Evolutionary conservation across 2,888 invertebrate genomes (phyloP).

Genomic region (Lepidocyrtoides sp.): DNA sequence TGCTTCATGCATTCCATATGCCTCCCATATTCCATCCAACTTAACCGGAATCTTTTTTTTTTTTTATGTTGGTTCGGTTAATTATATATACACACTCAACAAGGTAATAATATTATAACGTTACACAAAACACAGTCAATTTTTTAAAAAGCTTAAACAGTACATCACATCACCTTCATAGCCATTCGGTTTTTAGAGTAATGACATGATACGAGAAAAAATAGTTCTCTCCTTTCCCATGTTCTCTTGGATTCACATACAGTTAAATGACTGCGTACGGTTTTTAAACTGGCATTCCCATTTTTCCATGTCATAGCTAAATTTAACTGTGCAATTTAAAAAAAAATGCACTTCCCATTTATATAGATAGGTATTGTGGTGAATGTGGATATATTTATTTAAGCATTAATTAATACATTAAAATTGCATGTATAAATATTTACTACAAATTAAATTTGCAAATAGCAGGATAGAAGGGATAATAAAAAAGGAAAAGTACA

Average conservation of each 20-base stretch:
- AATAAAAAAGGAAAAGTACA: constrained; percentile 12
- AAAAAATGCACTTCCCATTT: not conserved
- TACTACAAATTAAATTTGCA: constrained; percentile 5
- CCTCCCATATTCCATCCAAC: not conserved
- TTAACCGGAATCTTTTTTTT: constrained; percentile 4
- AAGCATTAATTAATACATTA: not conserved
- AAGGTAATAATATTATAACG: not conserved
- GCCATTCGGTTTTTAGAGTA: not conserved
- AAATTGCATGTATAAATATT: not conserved
- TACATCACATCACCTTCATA: constrained; percentile 39
- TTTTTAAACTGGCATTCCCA: constrained; percentile 59
- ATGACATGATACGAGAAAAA: not conserved
- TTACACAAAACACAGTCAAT: constrained; percentile 23
- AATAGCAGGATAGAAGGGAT: not conserved
- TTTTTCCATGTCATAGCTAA: constrained; percentile 71
- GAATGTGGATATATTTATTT: not conserved
- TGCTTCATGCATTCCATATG: constrained; percentile 50
- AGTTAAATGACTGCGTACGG: constrained; percentile 28
- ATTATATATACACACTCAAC: not conserved
- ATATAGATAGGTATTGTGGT: not conserved
- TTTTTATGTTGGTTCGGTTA: not conserved
- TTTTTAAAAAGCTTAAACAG: constrained; percentile 16
- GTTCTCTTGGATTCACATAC: constrained; percentile 8
- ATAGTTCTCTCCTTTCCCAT: constrained; percentile 34
- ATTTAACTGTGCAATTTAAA: not conserved